These are phyloP conservation scores for Alethe castanea DNA, from an alignment of 2,113 vertebrate genomes.

Conservation along the genomic window DNA sequence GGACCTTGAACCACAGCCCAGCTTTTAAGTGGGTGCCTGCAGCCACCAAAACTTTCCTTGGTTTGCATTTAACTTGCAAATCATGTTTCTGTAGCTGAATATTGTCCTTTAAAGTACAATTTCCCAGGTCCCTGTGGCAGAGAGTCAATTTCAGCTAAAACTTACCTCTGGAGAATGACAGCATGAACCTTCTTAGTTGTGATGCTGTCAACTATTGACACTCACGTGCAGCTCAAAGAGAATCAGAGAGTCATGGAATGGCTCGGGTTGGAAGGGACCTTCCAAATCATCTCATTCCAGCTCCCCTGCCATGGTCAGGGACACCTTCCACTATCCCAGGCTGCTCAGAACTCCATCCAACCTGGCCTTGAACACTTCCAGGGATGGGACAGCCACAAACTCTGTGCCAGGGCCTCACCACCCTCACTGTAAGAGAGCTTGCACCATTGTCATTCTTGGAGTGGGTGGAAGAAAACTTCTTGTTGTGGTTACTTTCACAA, in stretches of 20 bases:
- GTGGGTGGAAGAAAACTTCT: not conserved
- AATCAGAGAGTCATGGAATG: not conserved
- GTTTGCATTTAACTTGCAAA: not conserved
- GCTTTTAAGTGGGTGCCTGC: not conserved
- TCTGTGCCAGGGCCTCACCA: not conserved
- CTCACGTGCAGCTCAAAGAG: fast-evolving
- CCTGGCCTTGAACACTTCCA: not conserved
- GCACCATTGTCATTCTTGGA: not conserved
- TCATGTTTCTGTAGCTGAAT: not conserved
- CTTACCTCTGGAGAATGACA: not conserved
- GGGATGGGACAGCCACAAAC: not conserved
- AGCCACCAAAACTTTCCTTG: not conserved
- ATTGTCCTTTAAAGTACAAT: not conserved
- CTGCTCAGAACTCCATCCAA: not conserved
- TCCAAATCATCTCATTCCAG: not conserved
- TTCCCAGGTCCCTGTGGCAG: not conserved
- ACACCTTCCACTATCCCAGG: not conserved
- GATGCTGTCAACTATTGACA: not conserved
- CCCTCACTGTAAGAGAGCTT: not conserved
- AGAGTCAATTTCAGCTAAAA: not conserved
- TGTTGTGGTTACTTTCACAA: not conserved
- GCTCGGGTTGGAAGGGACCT: not conserved
- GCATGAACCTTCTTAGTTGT: not conserved
- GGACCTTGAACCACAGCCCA: not conserved
- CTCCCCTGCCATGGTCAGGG: not conserved